These are phyloP conservation scores for Arctocebus calabarensis DNA, from an alignment of 2,797 vertebrate species.

Conservation along the genomic window DNA sequence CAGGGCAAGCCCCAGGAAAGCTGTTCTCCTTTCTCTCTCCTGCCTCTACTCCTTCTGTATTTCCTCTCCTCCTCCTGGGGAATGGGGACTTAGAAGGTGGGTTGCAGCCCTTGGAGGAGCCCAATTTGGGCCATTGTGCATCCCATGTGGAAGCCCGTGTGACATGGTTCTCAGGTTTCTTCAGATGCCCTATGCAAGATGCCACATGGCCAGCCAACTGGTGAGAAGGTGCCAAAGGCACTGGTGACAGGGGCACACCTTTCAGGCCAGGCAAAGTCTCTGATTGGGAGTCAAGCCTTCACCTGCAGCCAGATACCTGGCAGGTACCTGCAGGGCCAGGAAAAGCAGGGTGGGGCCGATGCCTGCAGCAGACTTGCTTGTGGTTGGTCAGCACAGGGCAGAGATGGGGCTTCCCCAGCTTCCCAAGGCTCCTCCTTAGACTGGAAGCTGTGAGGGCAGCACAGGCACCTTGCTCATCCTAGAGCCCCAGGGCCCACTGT, in stretches of 20 bases:
- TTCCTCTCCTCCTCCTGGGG: neutral
- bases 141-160: no score
- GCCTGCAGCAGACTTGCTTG: neutral
- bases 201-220: neutral
- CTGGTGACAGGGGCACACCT: neutral
- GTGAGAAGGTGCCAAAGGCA: neutral
- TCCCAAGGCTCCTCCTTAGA: neutral
- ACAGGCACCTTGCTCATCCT: neutral
- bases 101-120: neutral
- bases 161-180: neutral
- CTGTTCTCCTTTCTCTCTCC: neutral
- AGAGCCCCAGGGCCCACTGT: fast-evolving
- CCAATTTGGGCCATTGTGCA: neutral
- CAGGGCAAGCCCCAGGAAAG: neutral
- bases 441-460: neutral
- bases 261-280: neutral
- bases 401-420: neutral
- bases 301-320: neutral
- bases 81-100: neutral
- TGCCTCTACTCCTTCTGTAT: neutral
- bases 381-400: neutral
- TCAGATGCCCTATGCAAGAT: neutral
- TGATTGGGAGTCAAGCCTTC: neutral
- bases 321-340: neutral
- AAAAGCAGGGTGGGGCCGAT: neutral